Conservation (phyloP, 2,888 invertebrate genomes). For the Leucophenga montana region DNA sequence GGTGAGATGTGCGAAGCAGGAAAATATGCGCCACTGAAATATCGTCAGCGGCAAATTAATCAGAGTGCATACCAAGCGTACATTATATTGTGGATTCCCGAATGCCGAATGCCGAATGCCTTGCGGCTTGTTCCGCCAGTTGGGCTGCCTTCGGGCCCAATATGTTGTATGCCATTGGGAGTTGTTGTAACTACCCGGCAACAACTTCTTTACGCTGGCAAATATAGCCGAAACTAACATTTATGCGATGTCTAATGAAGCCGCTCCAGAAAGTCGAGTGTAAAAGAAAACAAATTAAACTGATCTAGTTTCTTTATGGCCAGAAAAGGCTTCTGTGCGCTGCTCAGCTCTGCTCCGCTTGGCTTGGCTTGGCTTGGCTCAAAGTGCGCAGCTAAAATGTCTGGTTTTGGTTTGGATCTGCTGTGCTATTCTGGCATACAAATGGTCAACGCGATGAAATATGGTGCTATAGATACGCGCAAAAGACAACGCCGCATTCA, state of each 20-base stretch:
- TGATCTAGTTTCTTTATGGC: constrained; percentile 66
- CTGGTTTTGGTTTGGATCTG: background rate
- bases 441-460: constrained; percentile 54
- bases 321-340: constrained; percentile 60
- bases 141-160: background rate
- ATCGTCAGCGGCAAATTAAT: constrained; percentile 52
- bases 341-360: background rate
- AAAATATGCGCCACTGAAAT: constrained; percentile 54
- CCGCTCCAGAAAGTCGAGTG: background rate
- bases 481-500: constrained; percentile 28
- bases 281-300: constrained; percentile 57
- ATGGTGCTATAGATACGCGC: constrained; percentile 57
- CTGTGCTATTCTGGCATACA: background rate
- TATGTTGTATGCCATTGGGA: constrained; percentile 10
- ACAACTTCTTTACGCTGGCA: background rate
- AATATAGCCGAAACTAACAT: constrained; percentile 19
- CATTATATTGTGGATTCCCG: background rate
- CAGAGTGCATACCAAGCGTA: constrained; percentile 3
- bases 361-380: too few relatives aligned
- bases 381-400: background rate
- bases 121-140: constrained; percentile 2
- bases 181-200: constrained; percentile 9
- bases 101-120: constrained; percentile 8
- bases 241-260: constrained; percentile 18
- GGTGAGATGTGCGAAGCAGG: constrained; percentile 42